A percentile compares a stretch with the other conserved stretches of the same genome.
Evolutionary conservation across 2,113 vertebrate genomes (phyloP).

Genomic region (Origma solitaria): DNA sequence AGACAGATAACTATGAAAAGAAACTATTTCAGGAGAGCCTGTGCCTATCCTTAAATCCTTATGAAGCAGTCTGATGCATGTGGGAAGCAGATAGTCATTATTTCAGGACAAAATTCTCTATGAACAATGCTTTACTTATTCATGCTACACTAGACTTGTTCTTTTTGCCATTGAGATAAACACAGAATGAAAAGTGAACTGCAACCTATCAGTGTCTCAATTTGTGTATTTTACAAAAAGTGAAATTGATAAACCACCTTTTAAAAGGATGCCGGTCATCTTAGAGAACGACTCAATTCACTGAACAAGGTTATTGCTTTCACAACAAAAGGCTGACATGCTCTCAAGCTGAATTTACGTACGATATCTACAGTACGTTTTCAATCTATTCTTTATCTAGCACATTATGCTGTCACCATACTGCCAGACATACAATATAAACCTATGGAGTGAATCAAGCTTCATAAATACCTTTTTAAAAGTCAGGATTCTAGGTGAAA

Average conservation of each 20-base stretch:
- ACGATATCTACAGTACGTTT: not conserved
- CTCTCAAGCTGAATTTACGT: constrained; percentile 27
- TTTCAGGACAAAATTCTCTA: not conserved
- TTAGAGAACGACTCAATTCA: not conserved
- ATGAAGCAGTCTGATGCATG: not conserved
- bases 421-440: not conserved
- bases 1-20: not conserved
- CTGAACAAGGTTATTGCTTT: not conserved
- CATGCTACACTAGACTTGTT: not conserved
- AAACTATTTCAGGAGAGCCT: not conserved
- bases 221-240: not conserved
- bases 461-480: not conserved
- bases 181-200: not conserved
- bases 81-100: not conserved
- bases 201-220: not conserved
- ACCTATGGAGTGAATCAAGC: not conserved
- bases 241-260: not conserved
- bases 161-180: not conserved
- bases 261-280: not conserved
- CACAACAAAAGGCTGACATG: not conserved
- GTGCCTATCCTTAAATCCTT: not conserved
- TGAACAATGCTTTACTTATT: not conserved
- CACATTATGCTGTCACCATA: not conserved
- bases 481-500: not conserved
- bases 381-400: constrained; percentile 25